A percentile compares a stretch with the other conserved stretches of the same genome.
These are phyloP conservation scores for Pachypeltis micranthus DNA, from an alignment of 1,140 invertebrate genomes.

Conservation along the genomic window DNA sequence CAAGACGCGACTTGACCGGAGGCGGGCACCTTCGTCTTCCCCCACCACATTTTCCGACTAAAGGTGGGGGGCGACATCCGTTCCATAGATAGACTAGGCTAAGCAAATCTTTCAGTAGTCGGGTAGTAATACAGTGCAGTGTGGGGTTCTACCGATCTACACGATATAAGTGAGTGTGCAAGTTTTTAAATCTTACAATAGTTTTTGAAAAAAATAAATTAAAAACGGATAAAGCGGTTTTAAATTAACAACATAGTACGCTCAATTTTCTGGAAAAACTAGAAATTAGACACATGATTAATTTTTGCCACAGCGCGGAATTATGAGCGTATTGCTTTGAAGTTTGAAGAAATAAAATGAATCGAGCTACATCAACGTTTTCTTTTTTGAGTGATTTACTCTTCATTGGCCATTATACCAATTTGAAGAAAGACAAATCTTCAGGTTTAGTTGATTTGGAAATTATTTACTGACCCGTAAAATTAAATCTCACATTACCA, in stretches of 20 bases:
- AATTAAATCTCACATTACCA: no score
- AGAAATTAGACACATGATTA: no score
- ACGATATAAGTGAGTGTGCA: not conserved
- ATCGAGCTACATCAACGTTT: no score
- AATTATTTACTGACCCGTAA: no score
- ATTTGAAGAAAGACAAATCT: no score
- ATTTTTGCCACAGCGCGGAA: no score
- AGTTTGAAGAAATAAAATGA: not conserved
- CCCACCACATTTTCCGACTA: not conserved
- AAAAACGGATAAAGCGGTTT: not conserved
- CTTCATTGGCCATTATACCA: no score
- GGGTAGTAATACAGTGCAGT: conserved; percentile 5
- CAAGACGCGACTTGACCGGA: not conserved
- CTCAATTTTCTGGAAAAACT: no score
- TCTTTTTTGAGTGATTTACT: no score
- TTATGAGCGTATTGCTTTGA: no score
- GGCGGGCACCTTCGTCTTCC: not conserved
- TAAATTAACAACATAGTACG: no score
- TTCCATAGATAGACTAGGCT: not conserved
- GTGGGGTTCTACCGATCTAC: not conserved
- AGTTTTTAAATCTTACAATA: not conserved
- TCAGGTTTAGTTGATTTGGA: no score
- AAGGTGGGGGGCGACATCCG: not conserved
- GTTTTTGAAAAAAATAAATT: not conserved
- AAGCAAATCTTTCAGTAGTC: not conserved